Evolutionary conservation across 2,113 vertebrate species (phyloP), one percentile per base, ranked within the genome.

Genomic region (Oryzias celebensis): DNA sequence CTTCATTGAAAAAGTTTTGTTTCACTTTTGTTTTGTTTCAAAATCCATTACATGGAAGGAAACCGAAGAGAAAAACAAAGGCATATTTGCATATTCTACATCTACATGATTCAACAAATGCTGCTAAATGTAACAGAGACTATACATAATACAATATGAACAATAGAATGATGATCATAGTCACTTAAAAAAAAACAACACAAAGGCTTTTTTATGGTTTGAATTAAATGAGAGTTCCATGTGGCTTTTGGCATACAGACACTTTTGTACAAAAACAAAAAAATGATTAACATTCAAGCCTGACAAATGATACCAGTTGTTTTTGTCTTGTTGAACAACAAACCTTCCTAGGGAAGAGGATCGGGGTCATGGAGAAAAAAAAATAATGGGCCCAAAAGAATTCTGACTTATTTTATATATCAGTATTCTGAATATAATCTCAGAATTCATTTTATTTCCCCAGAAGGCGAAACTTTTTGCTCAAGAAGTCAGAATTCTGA

Each of bases 161-260:
- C 65, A 65, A 62, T 26, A 36, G 8, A 36, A 36, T 36, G 36
- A 17, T 66, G 57, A 4, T 15, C 17, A 42, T 50, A 14, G 46
- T 60, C 55, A 6, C 3, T 28, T 62, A 17, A 69, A 49, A 67
- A 68, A 47, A 26, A 76, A 68, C 61, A 62, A 74, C 36, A 59
- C 24, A 66, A 28, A 80, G 75, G 73, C 73, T 81, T 71, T 20
- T 17, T 65, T 70, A 74, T 43, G 75, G 73, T 69, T 65, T 58
- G 73, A 75, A 45, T 76, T 66, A 82, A 76, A 81, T 70, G 53
- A 81, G 61, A 68, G 73, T 62, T 74, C 66, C 66, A 69, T 78
- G 68, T 82, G 76, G 76, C 78, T 85, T 83, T 75, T 36, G 59
- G 77, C 56, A 52, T 60, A 68, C 53, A 80, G 52, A 74, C 61